Conservation (phyloP, 2,888 invertebrate genomes). For the Drosophila putrida region DNA sequence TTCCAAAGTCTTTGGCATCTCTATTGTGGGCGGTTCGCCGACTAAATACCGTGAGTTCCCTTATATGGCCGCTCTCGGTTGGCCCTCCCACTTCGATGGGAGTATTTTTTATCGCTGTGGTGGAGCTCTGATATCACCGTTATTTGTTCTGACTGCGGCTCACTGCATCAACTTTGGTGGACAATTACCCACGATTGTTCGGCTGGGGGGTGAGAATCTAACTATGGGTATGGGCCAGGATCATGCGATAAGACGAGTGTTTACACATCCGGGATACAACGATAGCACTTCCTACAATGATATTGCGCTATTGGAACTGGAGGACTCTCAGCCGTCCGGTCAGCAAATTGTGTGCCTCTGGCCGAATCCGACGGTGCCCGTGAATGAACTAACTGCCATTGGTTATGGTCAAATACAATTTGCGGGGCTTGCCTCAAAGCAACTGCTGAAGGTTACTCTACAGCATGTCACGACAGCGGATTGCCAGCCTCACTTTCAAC, state of each 20-base stretch:
- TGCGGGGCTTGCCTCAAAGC: slow-evolving; percentile 58
- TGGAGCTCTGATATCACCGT: slow-evolving; percentile 68
- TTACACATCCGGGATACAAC: slow-evolving; percentile 87
- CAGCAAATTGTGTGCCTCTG: slow-evolving; percentile 86
- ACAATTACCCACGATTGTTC: slow-evolving; percentile 52
- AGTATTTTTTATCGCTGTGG: slow-evolving; percentile 74
- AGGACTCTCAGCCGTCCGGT: background rate
- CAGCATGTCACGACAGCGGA: slow-evolving; percentile 31
- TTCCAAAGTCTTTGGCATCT: background rate
- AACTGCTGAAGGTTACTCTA: slow-evolving; percentile 60
- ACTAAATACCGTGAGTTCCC: slow-evolving; percentile 56
- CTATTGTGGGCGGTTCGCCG: slow-evolving; percentile 33
- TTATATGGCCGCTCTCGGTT: slow-evolving; percentile 75
- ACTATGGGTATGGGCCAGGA: slow-evolving; percentile 49
- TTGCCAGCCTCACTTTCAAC: slow-evolving; percentile 36
- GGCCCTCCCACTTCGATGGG: slow-evolving; percentile 54
- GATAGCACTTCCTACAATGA: slow-evolving; percentile 88
- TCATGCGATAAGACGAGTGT: slow-evolving; percentile 48
- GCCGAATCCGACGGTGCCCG: slow-evolving; percentile 70
- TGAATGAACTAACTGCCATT: slow-evolving; percentile 86
- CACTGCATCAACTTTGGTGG: slow-evolving; percentile 72
- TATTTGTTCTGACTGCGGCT: slow-evolving; percentile 79
- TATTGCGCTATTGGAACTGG: slow-evolving; percentile 88
- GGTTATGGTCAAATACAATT: slow-evolving; percentile 88
- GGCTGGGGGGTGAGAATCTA: slow-evolving; percentile 75